phyloP scores from a whole-genome alignment of 2,113 vertebrate genomes.

The Strix aluco region DNA sequence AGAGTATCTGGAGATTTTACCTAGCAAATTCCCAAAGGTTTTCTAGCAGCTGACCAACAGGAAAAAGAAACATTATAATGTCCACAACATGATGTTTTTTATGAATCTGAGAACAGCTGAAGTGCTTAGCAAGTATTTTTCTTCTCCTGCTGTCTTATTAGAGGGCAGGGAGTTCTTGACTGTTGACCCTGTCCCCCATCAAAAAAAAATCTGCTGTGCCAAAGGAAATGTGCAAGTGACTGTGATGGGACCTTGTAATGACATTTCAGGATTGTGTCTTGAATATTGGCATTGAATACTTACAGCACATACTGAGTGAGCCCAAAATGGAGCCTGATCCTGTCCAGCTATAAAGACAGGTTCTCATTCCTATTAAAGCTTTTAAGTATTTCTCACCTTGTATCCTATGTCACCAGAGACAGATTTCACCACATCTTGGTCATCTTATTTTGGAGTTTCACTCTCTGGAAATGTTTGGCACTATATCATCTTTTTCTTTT shows the following conservation, averaged over 20 bases:
- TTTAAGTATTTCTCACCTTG: neutral
- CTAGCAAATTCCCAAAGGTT: neutral
- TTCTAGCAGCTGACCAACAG: slow-evolving; percentile 2
- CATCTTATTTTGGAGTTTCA: neutral
- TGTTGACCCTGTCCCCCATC: slow-evolving; percentile 50
- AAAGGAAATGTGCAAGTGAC: slow-evolving; percentile 60
- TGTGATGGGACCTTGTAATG: slow-evolving; percentile 65
- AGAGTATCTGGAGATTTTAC: neutral
- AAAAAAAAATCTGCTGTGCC: slow-evolving; percentile 60
- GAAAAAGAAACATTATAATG: slow-evolving; percentile 7
- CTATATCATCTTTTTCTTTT: neutral
- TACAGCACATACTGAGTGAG: slow-evolving; percentile 12
- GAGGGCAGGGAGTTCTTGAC: slow-evolving; percentile 58
- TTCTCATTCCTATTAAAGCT: neutral
- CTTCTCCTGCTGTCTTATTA: slow-evolving; percentile 56
- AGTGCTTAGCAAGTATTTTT: slow-evolving; percentile 67
- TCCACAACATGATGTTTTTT: slow-evolving; percentile 24
- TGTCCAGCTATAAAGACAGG: neutral
- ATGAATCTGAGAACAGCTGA: slow-evolving; percentile 48
- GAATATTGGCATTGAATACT: slow-evolving; percentile 31
- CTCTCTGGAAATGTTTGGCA: neutral
- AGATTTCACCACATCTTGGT: neutral
- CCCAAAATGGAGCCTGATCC: neutral
- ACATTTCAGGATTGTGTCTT: slow-evolving; percentile 49
- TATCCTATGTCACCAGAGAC: neutral